Conservation (phyloP, 1,140 invertebrate species). For the Geopemphigus sp. region DNA sequence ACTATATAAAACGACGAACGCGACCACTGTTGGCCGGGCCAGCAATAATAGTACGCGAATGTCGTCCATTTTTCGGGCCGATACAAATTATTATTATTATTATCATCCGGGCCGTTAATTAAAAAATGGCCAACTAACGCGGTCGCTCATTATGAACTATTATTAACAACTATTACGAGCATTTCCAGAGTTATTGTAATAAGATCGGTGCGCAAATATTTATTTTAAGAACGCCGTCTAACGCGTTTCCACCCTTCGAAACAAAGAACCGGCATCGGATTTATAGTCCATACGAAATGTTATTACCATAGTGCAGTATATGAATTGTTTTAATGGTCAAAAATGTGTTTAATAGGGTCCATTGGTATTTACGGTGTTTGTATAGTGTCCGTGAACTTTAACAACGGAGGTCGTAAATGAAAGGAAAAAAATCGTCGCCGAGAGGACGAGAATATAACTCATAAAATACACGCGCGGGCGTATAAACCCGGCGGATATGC, state of each 20-base stretch:
- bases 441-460: not conserved
- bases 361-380: conserved; percentile 19
- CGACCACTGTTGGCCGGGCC: too few species aligned
- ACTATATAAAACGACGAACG: too few species aligned
- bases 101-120: too few species aligned
- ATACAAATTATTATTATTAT: too few species aligned
- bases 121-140: too few species aligned
- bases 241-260: not conserved
- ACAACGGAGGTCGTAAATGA: conserved; percentile 20
- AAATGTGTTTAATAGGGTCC: conserved; percentile 14
- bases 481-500: not conserved
- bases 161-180: too few species aligned
- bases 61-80: too few species aligned
- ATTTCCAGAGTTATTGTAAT: too few species aligned
- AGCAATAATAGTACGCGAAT: too few species aligned
- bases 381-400: not conserved
- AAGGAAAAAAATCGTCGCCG: not conserved
- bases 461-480: not conserved
- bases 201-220: too few species aligned
- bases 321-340: conserved; percentile 34
- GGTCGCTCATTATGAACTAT: too few species aligned
- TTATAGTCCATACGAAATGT: not conserved
- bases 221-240: too few species aligned
- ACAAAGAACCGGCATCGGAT: not conserved
- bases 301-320: not conserved